Base-by-base conservation (phyloP, 2,888 invertebrate species). In the Tetranychus piercei region DNA sequence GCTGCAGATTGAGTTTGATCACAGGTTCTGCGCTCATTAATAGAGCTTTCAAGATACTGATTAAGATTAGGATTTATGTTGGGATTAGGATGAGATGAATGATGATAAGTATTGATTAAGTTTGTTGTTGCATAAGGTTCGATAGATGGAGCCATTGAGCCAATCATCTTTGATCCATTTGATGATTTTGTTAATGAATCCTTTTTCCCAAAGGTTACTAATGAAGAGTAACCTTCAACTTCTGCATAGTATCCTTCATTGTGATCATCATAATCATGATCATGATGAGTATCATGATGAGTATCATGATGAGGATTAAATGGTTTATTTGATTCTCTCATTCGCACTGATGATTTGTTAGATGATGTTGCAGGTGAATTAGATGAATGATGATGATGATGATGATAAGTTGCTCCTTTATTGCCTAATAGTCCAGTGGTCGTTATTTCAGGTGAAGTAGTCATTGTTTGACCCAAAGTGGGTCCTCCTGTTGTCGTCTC, bases 41-140 rank as follows among this genome's bases (percentile, higher is more conserved):
- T 34, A 5, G 34, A 34, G 34, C 34, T 34, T 34, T 34, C 55
- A 55, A 55, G 55, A 55, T 55, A 55, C 55, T 55, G 55, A 34
- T 55, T 55, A 15, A 55, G 55, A 15, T 55, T 55, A 7, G 9
- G 9, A n/a, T 69, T 69, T 2, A 18, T 23, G 9, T 23, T 69
- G 22, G 65, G 65, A 69, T 69, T 9, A 23, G 11, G 69, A 69
- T 23, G 11, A 20, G 11, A 11, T 18, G 22, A n/a, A 69, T 71
- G 71, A n/a, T 71, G 71, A 71, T 71, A 71, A 73, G 78, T 80
- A 77, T 80, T 81, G 74, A 89, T 88, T 78, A 92, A 85, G 75
- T 91, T 90, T 23, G 92, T 92, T 22, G 91, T 92, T 74, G 92
- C 92, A 81, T 92, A 92, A 1, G 92, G 91, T 34, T 91, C 91